Percentiles rank a stretch among this genome's conserved stretches.
These are phyloP conservation scores for Pseudochaenichthys georgianus DNA, from an alignment of 2,797 vertebrate genomes.

Conservation along the genomic window DNA sequence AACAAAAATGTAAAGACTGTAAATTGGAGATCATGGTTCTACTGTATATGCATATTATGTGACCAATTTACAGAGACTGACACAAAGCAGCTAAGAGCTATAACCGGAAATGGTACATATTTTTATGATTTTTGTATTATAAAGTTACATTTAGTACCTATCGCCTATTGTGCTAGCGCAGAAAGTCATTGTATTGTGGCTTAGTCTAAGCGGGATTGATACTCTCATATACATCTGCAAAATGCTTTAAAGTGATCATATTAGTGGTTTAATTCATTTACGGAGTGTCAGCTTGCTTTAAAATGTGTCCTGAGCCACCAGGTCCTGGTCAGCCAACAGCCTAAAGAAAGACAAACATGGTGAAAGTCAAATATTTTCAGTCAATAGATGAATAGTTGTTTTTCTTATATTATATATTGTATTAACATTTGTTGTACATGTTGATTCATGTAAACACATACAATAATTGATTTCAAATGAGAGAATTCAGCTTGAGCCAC, in stretches of 20 bases:
- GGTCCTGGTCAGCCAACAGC: not conserved
- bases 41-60: not conserved
- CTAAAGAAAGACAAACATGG: not conserved
- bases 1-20: not conserved
- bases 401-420: not conserved
- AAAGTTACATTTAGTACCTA: not conserved
- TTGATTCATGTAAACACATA: not conserved
- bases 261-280: not conserved
- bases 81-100: not conserved
- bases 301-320: not conserved
- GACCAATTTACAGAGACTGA: not conserved
- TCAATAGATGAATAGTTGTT: not conserved
- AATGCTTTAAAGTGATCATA: not conserved
- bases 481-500: not conserved
- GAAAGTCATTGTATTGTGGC: not conserved
- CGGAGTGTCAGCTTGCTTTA: constrained; percentile 7
- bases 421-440: not conserved
- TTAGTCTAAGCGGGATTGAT: not conserved
- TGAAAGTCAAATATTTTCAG: not conserved
- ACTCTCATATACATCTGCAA: constrained; percentile 5
- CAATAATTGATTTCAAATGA: constrained; percentile 9
- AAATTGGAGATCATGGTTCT: not conserved
- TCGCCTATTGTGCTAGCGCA: not conserved
- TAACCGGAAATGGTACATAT: not conserved
- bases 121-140: not conserved